Conservation (phyloP, 2,888 invertebrate species). For the Pandemis corylana region DNA sequence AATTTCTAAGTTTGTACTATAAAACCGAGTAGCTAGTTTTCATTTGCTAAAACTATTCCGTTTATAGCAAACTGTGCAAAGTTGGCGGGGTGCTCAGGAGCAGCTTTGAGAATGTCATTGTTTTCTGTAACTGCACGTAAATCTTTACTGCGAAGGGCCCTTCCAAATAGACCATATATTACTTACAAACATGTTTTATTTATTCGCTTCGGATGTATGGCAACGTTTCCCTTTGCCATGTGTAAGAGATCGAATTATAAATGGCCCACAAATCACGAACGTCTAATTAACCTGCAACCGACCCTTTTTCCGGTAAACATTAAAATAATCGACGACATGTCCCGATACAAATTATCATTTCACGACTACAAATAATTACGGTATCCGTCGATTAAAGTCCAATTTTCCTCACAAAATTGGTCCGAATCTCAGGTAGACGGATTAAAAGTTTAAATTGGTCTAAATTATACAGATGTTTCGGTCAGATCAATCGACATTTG, state of each 20-base stretch:
- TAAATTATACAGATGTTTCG: constrained; percentile 48
- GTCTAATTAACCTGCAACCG: constrained; percentile 19
- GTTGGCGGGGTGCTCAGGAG: background rate
- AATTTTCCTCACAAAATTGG: constrained; percentile 64
- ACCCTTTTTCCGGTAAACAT: constrained; percentile 51
- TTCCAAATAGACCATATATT: background rate
- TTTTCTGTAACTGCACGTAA: too few species aligned
- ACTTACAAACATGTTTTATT: background rate
- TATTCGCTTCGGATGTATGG: background rate
- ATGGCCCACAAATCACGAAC: constrained; percentile 14
- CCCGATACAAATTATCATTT: constrained; percentile 62
- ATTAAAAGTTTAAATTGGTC: constrained; percentile 52
- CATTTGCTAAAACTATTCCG: too few species aligned
- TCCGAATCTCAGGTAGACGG: constrained; percentile 51
- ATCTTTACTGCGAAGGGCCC: background rate
- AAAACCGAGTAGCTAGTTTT: too few species aligned
- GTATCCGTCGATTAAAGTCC: constrained; percentile 74
- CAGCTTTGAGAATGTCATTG: too few species aligned
- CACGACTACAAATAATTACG: constrained; percentile 50
- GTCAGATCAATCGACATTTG: constrained; percentile 28
- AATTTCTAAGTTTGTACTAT: too few species aligned
- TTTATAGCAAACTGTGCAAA: too few species aligned
- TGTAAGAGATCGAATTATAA: background rate
- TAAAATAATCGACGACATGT: constrained; percentile 70
- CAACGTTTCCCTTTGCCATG: background rate